phyloP scores from a whole-genome alignment of 1,140 invertebrate species.

The Sesamia nonagrioides region DNA sequence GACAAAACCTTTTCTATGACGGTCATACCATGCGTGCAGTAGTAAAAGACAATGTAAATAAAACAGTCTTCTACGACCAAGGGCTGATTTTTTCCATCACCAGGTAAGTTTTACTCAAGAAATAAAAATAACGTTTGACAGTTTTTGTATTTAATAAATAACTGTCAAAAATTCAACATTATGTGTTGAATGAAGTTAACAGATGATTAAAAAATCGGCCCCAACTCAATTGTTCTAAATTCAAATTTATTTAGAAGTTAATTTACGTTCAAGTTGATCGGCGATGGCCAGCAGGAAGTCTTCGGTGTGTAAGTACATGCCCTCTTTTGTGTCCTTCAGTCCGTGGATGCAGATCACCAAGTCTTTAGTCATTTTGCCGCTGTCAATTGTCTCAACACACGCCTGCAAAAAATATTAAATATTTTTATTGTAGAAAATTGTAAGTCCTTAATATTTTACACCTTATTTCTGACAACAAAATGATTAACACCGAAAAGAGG shows the following conservation, averaged over 20 bases:
- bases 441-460: neutral
- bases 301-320: constrained; percentile 95
- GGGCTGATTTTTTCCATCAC: too few species aligned
- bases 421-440: neutral
- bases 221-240: constrained; percentile 31
- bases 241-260: constrained; percentile 70
- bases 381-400: constrained; percentile 95
- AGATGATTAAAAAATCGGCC: too few species aligned
- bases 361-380: constrained; percentile 97
- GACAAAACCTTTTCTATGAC: too few species aligned
- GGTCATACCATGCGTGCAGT: too few species aligned
- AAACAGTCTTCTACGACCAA: neutral
- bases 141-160: too few species aligned
- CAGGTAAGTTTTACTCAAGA: too few species aligned
- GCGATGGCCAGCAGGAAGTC: constrained; percentile 95
- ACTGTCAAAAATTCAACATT: too few species aligned
- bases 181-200: too few species aligned
- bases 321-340: constrained; percentile 91
- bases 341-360: constrained; percentile 96
- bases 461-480: too few species aligned
- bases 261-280: constrained; percentile 90
- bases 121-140: too few species aligned
- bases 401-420: constrained; percentile 81
- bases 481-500: too few species aligned
- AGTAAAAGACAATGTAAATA: neutral